A percentile compares a stretch with the other conserved stretches of the same genome.
Evolutionary conservation across 2,113 vertebrate species (phyloP).

Genomic region (Heterotis niloticus): DNA sequence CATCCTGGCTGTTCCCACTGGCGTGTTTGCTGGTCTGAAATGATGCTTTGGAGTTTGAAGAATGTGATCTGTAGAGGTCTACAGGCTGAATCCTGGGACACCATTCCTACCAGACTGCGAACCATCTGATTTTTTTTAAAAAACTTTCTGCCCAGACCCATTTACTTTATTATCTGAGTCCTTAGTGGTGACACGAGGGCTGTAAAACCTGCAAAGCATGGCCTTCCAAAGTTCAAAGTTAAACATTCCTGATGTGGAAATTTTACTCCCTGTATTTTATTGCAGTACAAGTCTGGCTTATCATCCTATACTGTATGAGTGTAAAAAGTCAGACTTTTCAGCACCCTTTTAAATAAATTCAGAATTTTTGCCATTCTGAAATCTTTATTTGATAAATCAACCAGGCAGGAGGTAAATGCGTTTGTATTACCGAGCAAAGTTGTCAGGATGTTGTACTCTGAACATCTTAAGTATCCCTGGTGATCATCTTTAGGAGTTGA

Average conservation of each 20-base stretch:
- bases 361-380: background rate
- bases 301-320: background rate
- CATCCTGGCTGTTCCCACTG: background rate
- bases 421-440: constrained; percentile 32
- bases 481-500: constrained; percentile 15
- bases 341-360: background rate
- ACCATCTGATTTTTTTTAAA: too few species aligned
- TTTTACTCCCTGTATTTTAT: background rate
- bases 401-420: constrained; percentile 9
- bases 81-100: too few species aligned
- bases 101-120: too few species aligned
- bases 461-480: constrained; percentile 24
- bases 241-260: background rate
- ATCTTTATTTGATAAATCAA: background rate
- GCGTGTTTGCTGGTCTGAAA: constrained; percentile 2
- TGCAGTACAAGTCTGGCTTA: background rate
- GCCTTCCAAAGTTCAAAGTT: too few species aligned
- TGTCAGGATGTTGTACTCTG: constrained; percentile 32
- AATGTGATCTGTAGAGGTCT: too few species aligned
- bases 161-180: too few species aligned
- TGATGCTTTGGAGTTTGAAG: background rate
- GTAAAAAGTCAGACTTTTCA: background rate
- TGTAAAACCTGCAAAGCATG: too few species aligned
- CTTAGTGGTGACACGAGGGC: too few species aligned
- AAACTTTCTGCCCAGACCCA: too few species aligned